Conservation (phyloP, 2,113 vertebrate genomes). For the Etheostoma spectabile region DNA sequence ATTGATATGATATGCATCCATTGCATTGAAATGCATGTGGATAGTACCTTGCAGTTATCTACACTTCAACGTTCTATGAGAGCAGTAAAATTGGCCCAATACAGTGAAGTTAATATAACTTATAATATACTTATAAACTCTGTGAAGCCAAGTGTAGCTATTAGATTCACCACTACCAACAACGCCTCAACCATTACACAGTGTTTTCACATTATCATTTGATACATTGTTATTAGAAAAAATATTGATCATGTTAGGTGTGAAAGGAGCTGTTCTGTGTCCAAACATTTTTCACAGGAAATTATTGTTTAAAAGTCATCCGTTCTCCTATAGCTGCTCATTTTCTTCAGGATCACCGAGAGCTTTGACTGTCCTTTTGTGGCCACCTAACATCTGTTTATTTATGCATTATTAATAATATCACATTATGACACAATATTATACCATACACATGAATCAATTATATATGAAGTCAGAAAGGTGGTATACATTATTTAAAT, state of each 20-base stretch:
- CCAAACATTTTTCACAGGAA: not conserved
- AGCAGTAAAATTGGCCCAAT: not conserved
- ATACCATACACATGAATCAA: not conserved
- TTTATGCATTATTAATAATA: constrained; percentile 5
- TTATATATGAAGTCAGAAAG: not conserved
- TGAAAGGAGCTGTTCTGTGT: not conserved
- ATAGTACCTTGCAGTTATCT: not conserved
- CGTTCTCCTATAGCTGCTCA: not conserved
- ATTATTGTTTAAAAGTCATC: not conserved
- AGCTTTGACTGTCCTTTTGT: not conserved
- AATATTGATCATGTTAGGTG: not conserved
- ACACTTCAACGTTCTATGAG: not conserved
- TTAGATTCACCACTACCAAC: not conserved
- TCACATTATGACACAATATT: not conserved
- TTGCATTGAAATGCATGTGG: not conserved
- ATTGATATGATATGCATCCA: no score
- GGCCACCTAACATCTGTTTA: not conserved
- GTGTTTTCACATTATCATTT: not conserved
- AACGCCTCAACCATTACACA: not conserved
- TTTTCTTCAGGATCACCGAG: not conserved
- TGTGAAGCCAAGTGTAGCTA: not conserved
- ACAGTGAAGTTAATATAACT: not conserved
- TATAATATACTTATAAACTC: not conserved
- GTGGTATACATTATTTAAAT: not conserved
- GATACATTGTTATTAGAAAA: not conserved